Base-by-base conservation (phyloP, 2,888 invertebrate species). In the Merodon equestris region DNA sequence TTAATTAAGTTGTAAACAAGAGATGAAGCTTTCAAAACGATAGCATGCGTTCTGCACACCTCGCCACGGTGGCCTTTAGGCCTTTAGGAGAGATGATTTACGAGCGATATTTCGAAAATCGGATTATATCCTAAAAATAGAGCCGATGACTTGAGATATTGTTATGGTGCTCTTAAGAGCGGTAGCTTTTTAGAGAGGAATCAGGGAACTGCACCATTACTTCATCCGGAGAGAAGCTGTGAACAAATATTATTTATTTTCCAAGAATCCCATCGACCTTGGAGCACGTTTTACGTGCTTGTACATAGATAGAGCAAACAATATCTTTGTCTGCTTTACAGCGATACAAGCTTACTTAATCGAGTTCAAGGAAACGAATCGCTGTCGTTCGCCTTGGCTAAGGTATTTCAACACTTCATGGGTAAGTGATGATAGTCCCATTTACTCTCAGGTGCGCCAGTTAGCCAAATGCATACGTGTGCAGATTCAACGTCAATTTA, bases 281-380 rank as follows among this genome's bases (percentile, higher is more conserved):
- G 27, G 7, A 7, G 27, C 7, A 7, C 2, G 27, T 7, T 27
- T 7, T 27, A 4, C 7, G 27, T 27, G 7, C 7, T 27, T 27
- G 3, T 27, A n/a, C n/a, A n/a, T 27, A 4, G 3, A 7, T 27
- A 7, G 27, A 27, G 27, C 7, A 27, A 27, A 27, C 27, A 27
- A 2, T n/a, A 1, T 54, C 10, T n/a, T 0, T 48, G 18, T 27
- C 27, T 15, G 18, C 50, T 45, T 56, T 63, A 71, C 63, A n/a
- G n/a, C n/a, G n/a, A n/a, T n/a, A n/a, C 58, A 40, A n/a, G 38
- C 56, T 61, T 48, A 60, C 56, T 56, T 57, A 68, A 75, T 70
- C 57, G 70, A 70, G 63, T 70, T 75, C 70, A 75, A 38, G 68
- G 63, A 50, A 75, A 75, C 45, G 50, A 45, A 18, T 27, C 14